phyloP scores from a whole-genome alignment of 1,140 invertebrate genomes.

The Pinna nobilis region DNA sequence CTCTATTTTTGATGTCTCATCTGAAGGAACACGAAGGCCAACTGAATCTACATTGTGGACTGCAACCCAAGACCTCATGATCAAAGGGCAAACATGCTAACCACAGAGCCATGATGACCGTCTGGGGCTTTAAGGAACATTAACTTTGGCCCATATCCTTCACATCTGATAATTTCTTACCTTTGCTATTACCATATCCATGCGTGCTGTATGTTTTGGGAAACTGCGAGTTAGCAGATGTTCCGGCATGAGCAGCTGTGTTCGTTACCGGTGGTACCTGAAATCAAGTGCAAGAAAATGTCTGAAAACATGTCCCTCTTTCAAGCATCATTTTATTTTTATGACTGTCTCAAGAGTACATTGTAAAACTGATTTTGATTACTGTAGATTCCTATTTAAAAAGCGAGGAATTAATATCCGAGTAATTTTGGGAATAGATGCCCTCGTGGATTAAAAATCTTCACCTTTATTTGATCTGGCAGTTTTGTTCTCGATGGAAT shows the following conservation, averaged over 20 bases:
- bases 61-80: too few relatives aligned
- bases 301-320: neutral
- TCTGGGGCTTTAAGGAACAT: neutral
- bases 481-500: too few relatives aligned
- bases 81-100: too few relatives aligned
- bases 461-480: too few relatives aligned
- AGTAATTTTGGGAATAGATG: too few relatives aligned
- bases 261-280: constrained; percentile 75
- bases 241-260: constrained; percentile 71
- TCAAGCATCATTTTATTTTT: neutral
- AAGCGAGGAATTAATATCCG: neutral
- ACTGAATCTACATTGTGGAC: neutral
- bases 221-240: constrained; percentile 72
- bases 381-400: neutral
- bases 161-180: constrained; percentile 25
- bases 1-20: too few relatives aligned
- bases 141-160: neutral
- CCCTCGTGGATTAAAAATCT: too few relatives aligned
- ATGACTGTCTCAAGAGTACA: neutral
- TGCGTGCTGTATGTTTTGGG: constrained; percentile 72
- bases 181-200: constrained; percentile 70
- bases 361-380: neutral
- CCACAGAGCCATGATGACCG: neutral
- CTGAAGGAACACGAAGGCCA: neutral
- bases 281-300: constrained; percentile 35